Evolutionary conservation across 2,797 vertebrate species (phyloP), one percentile per base, ranked within the genome.

Genomic region (Adrianichthys oophorus): DNA sequence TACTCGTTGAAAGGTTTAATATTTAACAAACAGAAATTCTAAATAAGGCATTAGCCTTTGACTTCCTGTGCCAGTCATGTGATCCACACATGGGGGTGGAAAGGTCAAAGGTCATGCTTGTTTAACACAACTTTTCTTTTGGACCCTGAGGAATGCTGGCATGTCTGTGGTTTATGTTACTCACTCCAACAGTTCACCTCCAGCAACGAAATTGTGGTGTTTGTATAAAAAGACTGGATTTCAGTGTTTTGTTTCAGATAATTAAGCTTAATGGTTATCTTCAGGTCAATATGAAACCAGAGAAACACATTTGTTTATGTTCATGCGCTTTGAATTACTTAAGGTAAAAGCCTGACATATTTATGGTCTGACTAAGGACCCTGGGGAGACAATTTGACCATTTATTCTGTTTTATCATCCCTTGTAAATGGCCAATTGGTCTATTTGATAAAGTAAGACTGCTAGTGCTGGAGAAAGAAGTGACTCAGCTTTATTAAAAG

Each of bases 101-200:
- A 51, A 68, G 58, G 76, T 16, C 37, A 81, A 68, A 83, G 83
- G 83, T 83, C 60, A 23, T 59, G 37, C 80, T 83, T 76, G 41
- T 71, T 62, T 48, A 68, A 55, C 65, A 41, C 48, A 18, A 17
- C 62, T 16, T 10, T 50, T 77, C 86, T 78, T 73, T 26, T 57
- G 68, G 74, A 77, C 41, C 45, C 54, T 0, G 15, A 61, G 84
- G 78, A 68, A 84, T 3, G 48, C 32, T 32, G 66, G 67, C 62
- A 78, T 82, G 81, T 62, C 41, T 13, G 67, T 13, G 51, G 59
- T 75, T 79, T 59, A 68, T 13, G 55, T 52, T 41, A 55, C 70
- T 49, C 14, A 4, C 52, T 71, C 72, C 77, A n/a, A 15, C 46
- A 41, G 72, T 74, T 74, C 65, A 70, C 19, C 51, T 46, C 43